phyloP scores from a whole-genome alignment of 2,113 vertebrate genomes.

The Pygoscelis antarcticus region DNA sequence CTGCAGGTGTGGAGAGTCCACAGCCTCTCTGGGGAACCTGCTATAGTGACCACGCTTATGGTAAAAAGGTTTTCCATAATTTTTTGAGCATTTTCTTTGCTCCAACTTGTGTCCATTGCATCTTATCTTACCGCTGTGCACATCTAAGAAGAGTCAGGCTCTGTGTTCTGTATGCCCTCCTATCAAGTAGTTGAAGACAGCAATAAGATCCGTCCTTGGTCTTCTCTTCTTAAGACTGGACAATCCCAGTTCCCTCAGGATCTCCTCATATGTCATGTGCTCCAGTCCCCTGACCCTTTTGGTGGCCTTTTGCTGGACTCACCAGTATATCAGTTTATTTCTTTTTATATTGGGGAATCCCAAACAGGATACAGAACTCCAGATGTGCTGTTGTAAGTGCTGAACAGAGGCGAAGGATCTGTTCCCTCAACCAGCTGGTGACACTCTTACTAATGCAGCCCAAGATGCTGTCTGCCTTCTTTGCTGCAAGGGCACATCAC shows the following conservation, averaged over 20 bases:
- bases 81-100: background rate
- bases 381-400: background rate
- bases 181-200: background rate
- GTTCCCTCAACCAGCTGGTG: background rate
- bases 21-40: background rate
- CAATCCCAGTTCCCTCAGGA: background rate
- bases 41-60: background rate
- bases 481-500: accelerated
- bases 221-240: background rate
- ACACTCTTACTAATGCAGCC: background rate
- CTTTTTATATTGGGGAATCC: background rate
- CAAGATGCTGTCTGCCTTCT: background rate
- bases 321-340: background rate
- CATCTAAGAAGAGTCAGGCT: background rate
- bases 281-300: background rate
- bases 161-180: background rate
- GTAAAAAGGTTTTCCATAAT: background rate
- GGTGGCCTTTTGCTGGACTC: background rate
- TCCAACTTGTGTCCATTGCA: background rate
- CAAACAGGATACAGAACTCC: background rate
- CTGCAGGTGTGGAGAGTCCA: background rate
- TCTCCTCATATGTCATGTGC: background rate
- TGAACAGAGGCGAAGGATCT: background rate
- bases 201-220: background rate
- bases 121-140: background rate